Evolutionary conservation across 92 coral and sea anemone genomes (phyloP).

Genomic region (Diadumene lineata): DNA sequence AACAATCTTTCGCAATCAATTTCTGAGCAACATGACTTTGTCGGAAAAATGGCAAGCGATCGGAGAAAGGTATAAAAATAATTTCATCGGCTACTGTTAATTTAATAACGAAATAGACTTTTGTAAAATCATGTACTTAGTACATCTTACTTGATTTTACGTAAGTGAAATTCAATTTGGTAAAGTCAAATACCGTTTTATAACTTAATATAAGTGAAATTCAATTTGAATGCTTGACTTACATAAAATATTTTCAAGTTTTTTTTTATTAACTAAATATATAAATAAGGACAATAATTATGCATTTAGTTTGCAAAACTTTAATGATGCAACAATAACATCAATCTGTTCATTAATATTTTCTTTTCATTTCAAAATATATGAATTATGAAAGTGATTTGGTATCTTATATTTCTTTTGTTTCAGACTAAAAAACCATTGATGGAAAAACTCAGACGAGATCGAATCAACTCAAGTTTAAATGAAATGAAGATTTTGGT

Average conservation of each 20-base stretch:
- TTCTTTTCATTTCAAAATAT: too few relatives aligned
- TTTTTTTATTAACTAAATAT: too few relatives aligned
- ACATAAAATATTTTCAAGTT: too few relatives aligned
- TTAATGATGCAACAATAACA: too few relatives aligned
- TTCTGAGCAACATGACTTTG: conserved; percentile 48
- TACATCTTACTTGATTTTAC: neutral
- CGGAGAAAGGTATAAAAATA: conserved; percentile 67
- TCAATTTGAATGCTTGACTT: too few relatives aligned
- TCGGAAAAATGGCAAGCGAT: conserved; percentile 77
- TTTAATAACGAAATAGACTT: neutral
- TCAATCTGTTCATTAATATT: too few relatives aligned
- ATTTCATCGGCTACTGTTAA: neutral
- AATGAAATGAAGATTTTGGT: conserved; percentile 83
- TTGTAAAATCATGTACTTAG: neutral
- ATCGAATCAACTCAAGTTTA: conserved; percentile 84
- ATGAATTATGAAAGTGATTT: neutral
- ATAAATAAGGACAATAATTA: too few relatives aligned
- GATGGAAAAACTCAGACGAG: conserved; percentile 94
- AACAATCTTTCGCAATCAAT: conserved; percentile 8
- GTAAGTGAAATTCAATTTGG: neutral
- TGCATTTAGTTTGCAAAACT: too few relatives aligned
- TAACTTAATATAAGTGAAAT: too few relatives aligned
- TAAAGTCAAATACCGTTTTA: too few relatives aligned
- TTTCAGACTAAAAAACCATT: conserved; percentile 91
- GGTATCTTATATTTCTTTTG: neutral